A percentile compares a stretch with the other conserved stretches of the same genome.
Evolutionary conservation across 2,113 vertebrate species (phyloP).

Genomic region (Columba janthina): DNA sequence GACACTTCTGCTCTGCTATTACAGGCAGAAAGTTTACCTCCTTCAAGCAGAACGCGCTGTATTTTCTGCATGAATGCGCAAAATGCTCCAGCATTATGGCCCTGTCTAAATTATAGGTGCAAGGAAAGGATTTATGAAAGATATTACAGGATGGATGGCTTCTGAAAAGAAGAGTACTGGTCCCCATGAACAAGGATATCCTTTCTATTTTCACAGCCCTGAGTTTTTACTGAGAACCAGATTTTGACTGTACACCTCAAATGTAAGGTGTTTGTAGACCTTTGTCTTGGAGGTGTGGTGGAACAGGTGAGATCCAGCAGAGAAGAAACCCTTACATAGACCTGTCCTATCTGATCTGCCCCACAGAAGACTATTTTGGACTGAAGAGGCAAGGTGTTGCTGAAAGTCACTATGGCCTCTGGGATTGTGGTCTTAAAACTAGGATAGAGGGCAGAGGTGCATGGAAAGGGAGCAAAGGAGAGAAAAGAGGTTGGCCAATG

Average conservation of each 20-base stretch:
- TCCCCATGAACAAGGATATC: neutral
- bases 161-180: neutral
- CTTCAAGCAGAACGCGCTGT: neutral
- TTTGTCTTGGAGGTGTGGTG: neutral
- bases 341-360: neutral
- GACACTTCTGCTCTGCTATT: conserved; percentile 15
- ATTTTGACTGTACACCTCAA: neutral
- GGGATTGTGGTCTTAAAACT: neutral
- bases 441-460: neutral
- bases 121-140: neutral
- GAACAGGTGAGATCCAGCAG: neutral
- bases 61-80: neutral
- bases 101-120: neutral
- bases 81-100: neutral
- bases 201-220: neutral
- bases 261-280: neutral
- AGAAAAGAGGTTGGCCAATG: neutral
- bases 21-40: neutral
- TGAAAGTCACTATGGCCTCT: neutral
- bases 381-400: neutral
- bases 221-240: neutral
- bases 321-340: neutral
- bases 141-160: neutral
- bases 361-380: neutral
- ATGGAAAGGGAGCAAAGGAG: neutral